Percentiles rank a stretch among this genome's conserved stretches.
Evolutionary conservation across 2,888 invertebrate genomes (phyloP).

Genomic region (Campoletis raptor): DNA sequence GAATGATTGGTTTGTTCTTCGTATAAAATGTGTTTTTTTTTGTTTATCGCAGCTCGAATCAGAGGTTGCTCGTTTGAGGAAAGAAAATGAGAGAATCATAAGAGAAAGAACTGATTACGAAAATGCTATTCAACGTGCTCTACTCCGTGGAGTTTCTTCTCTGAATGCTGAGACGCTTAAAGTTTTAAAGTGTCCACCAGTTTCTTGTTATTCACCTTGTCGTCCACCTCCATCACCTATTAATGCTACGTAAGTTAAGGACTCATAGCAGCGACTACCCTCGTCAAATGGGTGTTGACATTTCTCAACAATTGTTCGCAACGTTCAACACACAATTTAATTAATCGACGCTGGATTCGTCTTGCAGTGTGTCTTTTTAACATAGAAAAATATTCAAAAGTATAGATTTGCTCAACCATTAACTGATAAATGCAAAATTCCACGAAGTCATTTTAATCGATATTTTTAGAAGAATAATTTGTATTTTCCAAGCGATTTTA

Average conservation of each 20-base stretch:
- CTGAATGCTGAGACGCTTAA: constrained; percentile 81
- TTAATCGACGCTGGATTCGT: no score
- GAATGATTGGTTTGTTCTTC: background rate
- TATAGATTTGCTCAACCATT: no score
- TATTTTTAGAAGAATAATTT: no score
- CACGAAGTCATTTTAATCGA: no score
- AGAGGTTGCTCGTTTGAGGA: constrained; percentile 76
- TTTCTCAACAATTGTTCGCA: no score
- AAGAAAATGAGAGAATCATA: constrained; percentile 79
- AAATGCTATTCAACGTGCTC: constrained; percentile 81
- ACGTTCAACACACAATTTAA: no score
- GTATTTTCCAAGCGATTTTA: no score
- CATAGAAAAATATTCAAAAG: no score
- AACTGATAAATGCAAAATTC: no score
- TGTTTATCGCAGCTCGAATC: constrained; percentile 75
- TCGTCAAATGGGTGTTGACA: no score
- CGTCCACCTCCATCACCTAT: constrained; percentile 65
- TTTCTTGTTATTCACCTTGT: constrained; percentile 76
- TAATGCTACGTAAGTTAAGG: constrained; percentile 55
- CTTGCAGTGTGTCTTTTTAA: no score
- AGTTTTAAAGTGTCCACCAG: constrained; percentile 78
- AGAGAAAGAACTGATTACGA: constrained; percentile 81
- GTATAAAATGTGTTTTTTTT: background rate
- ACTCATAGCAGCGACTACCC: no score
- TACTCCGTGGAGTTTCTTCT: constrained; percentile 81